Conservation (phyloP, 2,797 vertebrate species). For the Anisognathus igniventris region DNA sequence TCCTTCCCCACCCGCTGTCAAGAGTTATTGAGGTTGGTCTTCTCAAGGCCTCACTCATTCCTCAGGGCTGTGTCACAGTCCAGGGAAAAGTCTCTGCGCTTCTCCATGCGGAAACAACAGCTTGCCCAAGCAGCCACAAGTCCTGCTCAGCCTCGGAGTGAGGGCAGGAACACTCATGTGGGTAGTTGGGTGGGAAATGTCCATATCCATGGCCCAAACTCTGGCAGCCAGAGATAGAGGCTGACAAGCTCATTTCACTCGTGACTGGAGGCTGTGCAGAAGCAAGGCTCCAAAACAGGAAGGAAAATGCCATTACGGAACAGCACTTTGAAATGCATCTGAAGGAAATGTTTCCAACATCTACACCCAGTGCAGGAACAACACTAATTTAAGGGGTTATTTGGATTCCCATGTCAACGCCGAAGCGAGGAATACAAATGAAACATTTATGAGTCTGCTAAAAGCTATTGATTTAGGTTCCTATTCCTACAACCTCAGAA, state of each 20-base stretch:
- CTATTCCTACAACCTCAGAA: slow-evolving; percentile 1
- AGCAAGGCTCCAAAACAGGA: not conserved
- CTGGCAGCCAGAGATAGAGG: not conserved
- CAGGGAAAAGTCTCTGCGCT: not conserved
- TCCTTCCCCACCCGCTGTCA: not conserved
- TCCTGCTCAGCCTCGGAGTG: fast-evolving
- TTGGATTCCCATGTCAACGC: not conserved
- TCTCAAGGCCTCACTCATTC: not conserved
- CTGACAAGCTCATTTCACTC: not conserved
- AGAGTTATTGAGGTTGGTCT: not conserved
- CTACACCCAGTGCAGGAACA: not conserved
- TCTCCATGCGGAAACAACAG: not conserved
- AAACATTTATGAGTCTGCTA: slow-evolving; percentile 41
- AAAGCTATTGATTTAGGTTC: slow-evolving; percentile 51
- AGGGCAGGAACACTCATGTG: not conserved
- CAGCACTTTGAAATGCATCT: not conserved
- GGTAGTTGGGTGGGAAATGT: fast-evolving
- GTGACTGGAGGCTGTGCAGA: not conserved
- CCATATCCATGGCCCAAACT: not conserved
- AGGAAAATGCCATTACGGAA: not conserved
- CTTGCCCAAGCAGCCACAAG: not conserved
- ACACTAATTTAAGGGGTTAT: slow-evolving; percentile 5
- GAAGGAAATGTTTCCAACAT: not conserved
- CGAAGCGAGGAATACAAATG: not conserved
- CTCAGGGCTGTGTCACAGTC: not conserved